Evolutionary conservation across 2,113 vertebrate genomes (phyloP).

Genomic region (Poecilia latipinna): DNA sequence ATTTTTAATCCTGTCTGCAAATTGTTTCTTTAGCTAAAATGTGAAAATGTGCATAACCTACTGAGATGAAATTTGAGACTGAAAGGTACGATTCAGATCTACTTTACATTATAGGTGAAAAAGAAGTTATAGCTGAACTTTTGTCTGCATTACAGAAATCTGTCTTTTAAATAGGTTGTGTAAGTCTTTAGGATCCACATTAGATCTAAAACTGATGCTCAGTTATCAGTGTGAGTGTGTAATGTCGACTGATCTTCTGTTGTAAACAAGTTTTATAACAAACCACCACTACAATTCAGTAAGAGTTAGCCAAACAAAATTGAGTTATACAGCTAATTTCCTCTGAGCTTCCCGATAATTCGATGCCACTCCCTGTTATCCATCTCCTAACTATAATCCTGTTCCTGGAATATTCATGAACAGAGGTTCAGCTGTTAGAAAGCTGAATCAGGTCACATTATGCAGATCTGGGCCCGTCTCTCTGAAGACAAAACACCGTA

Average conservation of each 20-base stretch:
- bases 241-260: neutral
- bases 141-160: no score
- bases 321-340: constrained; percentile 26
- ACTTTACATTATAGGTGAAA: no score
- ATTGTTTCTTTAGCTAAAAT: no score
- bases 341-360: constrained; percentile 39
- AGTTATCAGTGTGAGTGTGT: neutral
- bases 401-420: constrained; percentile 60
- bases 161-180: no score
- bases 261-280: neutral
- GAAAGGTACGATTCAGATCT: neutral
- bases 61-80: no score
- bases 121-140: no score
- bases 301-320: constrained; percentile 13
- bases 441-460: constrained; percentile 57
- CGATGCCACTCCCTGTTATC: constrained; percentile 35
- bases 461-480: constrained; percentile 25
- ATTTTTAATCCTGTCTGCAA: no score
- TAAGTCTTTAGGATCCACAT: neutral
- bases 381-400: constrained; percentile 25
- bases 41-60: no score
- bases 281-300: neutral
- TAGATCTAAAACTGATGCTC: neutral
- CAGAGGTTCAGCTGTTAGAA: constrained; percentile 36
- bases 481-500: constrained; percentile 40